phyloP scores from a whole-genome alignment of 2,797 vertebrate species.

The Semaprochilodus insignis region DNA sequence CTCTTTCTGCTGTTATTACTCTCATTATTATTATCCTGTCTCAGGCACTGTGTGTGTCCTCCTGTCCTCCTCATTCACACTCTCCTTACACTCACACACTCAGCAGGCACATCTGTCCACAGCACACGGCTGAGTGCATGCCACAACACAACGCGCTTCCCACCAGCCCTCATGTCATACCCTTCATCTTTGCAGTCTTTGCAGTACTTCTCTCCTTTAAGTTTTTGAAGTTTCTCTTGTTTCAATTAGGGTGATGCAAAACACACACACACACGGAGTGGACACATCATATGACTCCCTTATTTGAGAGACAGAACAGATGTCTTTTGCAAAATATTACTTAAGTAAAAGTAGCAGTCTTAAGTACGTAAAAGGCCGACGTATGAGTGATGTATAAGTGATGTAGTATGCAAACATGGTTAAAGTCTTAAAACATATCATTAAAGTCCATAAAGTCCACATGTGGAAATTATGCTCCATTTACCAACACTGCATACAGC shows the following conservation, averaged over 20 bases:
- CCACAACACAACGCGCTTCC: conserved; percentile 17
- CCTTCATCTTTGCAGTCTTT: conserved; percentile 21
- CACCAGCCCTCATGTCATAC: conserved; percentile 36
- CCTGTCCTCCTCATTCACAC: conserved; percentile 60
- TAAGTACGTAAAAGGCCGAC: no score
- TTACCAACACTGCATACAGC: no score
- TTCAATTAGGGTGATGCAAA: conserved; percentile 5
- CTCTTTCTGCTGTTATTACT: conserved; percentile 52
- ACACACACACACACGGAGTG: background rate
- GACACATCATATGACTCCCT: no score
- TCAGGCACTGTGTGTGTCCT: conserved; percentile 52
- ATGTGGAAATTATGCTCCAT: no score
- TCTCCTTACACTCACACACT: conserved; percentile 46
- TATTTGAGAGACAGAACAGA: no score
- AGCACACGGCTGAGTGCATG: conserved; percentile 15
- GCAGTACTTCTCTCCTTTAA: conserved; percentile 6
- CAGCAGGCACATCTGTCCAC: conserved; percentile 67
- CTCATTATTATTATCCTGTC: conserved; percentile 62
- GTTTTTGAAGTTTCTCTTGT: conserved; percentile 37
- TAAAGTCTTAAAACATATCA: no score
- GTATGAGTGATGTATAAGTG: no score
- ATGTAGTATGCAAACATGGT: no score
- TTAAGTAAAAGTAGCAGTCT: no score
- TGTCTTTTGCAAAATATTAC: no score
- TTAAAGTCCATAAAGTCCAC: no score